phyloP scores from a whole-genome alignment of 1,140 invertebrate species.

The Dinoponera quadriceps region DNA sequence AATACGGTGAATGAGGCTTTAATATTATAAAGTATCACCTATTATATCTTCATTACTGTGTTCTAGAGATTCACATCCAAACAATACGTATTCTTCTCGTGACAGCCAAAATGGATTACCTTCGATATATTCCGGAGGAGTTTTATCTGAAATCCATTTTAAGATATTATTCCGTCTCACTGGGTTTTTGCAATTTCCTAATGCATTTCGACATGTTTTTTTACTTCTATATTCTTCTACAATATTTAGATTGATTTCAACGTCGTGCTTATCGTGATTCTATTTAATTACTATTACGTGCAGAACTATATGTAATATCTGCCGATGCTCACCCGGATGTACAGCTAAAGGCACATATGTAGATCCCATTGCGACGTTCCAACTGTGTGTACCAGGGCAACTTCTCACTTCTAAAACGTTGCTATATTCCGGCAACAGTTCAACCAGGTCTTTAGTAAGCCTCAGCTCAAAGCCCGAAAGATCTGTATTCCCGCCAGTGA shows the following conservation, averaged over 20 bases:
- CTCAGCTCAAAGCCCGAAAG: constrained; percentile 84
- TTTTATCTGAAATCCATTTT: constrained; percentile 79
- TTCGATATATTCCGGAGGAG: constrained; percentile 82
- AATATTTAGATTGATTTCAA: background rate
- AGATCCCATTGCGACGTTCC: constrained; percentile 86
- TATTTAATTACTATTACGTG: constrained; percentile 2
- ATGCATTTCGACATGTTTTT: constrained; percentile 8
- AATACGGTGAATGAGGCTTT: constrained; percentile 65
- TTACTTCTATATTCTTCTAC: background rate
- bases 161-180: background rate
- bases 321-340: constrained; percentile 80
- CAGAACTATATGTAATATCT: constrained; percentile 11
- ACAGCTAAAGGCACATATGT: constrained; percentile 84
- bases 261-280: constrained; percentile 3
- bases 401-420: constrained; percentile 83
- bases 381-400: constrained; percentile 84
- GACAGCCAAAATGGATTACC: constrained; percentile 85
- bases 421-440: constrained; percentile 83
- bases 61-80: constrained; percentile 84
- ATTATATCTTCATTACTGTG: constrained; percentile 71
- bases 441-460: constrained; percentile 83
- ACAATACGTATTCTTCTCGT: constrained; percentile 85
- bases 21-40: constrained; percentile 62
- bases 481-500: constrained; percentile 86
- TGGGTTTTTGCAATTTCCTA: background rate